Percentiles rank a stretch among this genome's conserved stretches.
phyloP scores from a whole-genome alignment of 2,113 vertebrate species.

The Paramormyrops kingsleyae region DNA sequence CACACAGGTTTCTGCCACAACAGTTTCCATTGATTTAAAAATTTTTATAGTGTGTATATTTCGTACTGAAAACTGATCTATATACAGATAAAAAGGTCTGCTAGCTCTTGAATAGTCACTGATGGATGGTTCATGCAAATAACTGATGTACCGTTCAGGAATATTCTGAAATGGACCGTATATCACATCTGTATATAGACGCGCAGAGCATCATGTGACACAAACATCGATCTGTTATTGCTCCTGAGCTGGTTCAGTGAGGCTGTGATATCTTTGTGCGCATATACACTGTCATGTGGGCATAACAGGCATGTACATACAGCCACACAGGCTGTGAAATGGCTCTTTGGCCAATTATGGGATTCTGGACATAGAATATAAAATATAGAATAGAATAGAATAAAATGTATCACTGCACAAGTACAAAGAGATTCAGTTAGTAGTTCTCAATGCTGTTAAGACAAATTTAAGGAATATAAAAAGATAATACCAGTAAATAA shows the following conservation, averaged over 20 bases:
- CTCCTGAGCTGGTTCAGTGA: background rate
- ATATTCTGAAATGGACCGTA: background rate
- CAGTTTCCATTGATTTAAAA: background rate
- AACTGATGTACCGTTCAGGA: background rate
- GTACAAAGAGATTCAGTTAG: background rate
- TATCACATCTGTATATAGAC: background rate
- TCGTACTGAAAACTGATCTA: background rate
- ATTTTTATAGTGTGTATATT: background rate
- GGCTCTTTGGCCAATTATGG: background rate
- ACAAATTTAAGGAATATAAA: background rate
- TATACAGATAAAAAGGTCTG: background rate
- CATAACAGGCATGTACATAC: background rate
- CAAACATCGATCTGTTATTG: background rate
- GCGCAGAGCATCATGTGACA: background rate
- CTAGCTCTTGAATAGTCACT: background rate
- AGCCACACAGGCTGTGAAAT: background rate
- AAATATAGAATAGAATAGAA: background rate
- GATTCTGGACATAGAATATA: background rate
- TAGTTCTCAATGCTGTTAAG: background rate
- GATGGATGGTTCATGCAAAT: background rate
- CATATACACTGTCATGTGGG: background rate
- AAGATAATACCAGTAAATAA: background rate
- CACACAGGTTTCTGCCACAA: background rate
- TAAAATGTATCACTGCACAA: background rate
- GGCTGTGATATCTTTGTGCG: background rate